Base-by-base conservation (phyloP, 1,140 invertebrate species). In the Drosophila teissieri region DNA sequence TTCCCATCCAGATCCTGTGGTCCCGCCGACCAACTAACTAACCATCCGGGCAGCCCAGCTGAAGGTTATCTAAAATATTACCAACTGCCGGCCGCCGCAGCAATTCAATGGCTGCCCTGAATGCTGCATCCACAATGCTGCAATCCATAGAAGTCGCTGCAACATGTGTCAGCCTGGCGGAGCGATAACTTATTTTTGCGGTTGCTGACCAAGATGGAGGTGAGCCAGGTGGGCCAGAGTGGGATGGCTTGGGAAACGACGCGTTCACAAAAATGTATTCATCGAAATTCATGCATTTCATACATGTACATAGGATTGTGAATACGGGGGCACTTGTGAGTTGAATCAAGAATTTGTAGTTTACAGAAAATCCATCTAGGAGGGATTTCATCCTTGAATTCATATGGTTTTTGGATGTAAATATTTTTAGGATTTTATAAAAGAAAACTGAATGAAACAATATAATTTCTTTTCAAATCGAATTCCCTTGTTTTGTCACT, bases 181-280 rank as follows among this genome's bases (percentile, higher is more conserved):
- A 70, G 75, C 77, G 49, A 69, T 82, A 83, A 57, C 45, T 53
- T 52, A 68, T 72, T 86, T 81, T 74, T 86, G 73, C 67, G 81
- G 80, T 57, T n/a, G 60, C 61, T 36, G 15, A 19, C 31, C 57
- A 45, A 36, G 61, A n/a, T 63, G 7, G 40, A 63, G 57, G 15
- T 10, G n/a, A 44, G n/a, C 11, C n/a, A 34, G n/a, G 39, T 22
- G 31, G 31, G 6, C 4, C 7, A 2, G 3, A 7, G 0, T 36
- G 56, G 0, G 10, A 17, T 5, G 27, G 17, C 8, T 22, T 45
- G 11, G 44, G 68, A 76, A 57, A 75, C 73, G 57, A 56, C 49
- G 64, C 69, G 68, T 86, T 65, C 78, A 88, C 64, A 73, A 74
- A 79, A 79, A 72, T 15, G 11, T 4, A 15, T 86, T 70, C 70